Percentiles rank a stretch among this genome's conserved stretches.
Conservation (phyloP, 2,797 vertebrate species). For the Enteromius argenteus region DNA sequence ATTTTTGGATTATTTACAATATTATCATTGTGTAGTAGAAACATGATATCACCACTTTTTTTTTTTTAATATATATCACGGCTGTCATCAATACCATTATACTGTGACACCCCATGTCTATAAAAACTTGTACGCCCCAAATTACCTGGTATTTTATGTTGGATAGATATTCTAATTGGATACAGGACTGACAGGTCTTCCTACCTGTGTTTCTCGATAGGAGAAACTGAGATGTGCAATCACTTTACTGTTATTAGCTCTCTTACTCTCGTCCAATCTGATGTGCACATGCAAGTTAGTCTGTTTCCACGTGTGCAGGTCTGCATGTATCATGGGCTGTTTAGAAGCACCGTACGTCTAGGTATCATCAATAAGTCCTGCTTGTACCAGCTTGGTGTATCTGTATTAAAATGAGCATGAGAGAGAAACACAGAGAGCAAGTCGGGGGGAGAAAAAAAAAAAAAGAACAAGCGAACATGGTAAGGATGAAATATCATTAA, state of each 20-base stretch:
- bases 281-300: constrained; percentile 82
- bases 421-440: constrained; percentile 23
- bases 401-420: constrained; percentile 50
- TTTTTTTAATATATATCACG: neutral
- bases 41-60: neutral
- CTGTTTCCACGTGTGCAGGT: neutral
- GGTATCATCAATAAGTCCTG: constrained; percentile 31
- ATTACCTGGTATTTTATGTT: neutral
- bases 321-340: constrained; percentile 35
- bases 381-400: constrained; percentile 15
- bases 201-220: neutral
- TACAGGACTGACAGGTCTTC: neutral
- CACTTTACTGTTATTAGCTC: constrained; percentile 53
- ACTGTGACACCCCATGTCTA: neutral
- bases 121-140: neutral
- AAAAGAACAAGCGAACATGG: constrained; percentile 64
- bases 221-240: constrained; percentile 72
- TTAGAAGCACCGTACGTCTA: constrained; percentile 46
- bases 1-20: neutral
- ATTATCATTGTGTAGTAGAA: neutral
- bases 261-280: constrained; percentile 68
- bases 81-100: neutral
- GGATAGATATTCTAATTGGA: neutral
- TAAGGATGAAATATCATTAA: constrained; percentile 66
- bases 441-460: constrained; percentile 7